Evolutionary conservation across 30 jellyfish, hydroid and myxozoan species (phyloP).

Genomic region (Nemopilema nomurai): DNA sequence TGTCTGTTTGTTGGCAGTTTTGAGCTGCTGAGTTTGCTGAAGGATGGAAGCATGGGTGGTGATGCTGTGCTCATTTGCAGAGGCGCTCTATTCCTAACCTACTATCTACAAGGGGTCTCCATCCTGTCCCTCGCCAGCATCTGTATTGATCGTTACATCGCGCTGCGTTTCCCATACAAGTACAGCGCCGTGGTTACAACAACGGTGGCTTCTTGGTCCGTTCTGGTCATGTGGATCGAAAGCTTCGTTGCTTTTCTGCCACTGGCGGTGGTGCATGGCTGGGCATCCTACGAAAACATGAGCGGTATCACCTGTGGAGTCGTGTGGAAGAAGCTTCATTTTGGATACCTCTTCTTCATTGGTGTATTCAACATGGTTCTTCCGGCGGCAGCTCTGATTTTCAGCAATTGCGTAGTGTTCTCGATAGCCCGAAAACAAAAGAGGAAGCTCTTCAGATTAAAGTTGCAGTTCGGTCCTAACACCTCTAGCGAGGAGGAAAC

Average conservation of each 20-base stretch:
- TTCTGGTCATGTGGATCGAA: background rate
- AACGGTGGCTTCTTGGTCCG: background rate
- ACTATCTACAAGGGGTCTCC: constrained; percentile 4
- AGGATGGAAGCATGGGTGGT: background rate
- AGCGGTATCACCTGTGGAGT: constrained; percentile 1
- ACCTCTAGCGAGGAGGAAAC: background rate
- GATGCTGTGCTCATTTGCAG: background rate
- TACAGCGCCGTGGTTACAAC: background rate
- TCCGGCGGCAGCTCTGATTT: background rate
- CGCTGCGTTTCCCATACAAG: constrained; percentile 13
- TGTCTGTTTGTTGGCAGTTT: background rate
- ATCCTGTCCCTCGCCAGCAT: constrained; percentile 4
- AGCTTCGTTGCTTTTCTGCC: constrained; percentile 2
- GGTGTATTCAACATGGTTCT: background rate
- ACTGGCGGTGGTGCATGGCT: background rate
- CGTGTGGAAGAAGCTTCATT: background rate
- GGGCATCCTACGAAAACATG: constrained; percentile 9
- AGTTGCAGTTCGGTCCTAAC: background rate
- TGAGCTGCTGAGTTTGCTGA: background rate
- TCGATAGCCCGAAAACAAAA: background rate
- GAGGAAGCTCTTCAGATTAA: constrained; percentile 1
- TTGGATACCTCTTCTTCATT: background rate
- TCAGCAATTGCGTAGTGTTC: constrained; percentile 7
- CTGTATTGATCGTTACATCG: background rate
- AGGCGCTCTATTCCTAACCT: background rate